phyloP scores from a whole-genome alignment of 2,113 vertebrate genomes.

The Ciconia maguari region DNA sequence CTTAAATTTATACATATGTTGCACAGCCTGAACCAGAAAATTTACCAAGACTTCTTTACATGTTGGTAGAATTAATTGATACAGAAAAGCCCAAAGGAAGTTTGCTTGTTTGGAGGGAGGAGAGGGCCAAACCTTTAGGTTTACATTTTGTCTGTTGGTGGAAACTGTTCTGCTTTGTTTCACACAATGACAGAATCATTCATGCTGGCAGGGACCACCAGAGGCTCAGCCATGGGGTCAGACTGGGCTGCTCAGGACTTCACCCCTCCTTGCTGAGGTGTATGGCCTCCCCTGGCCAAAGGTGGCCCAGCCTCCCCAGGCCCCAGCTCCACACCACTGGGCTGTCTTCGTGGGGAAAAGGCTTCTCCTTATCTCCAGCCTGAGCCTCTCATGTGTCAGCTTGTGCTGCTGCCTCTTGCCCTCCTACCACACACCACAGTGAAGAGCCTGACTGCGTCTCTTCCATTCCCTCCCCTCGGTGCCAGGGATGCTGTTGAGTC shows the following conservation, averaged over 20 bases:
- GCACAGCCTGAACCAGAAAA: not conserved
- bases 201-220: not conserved
- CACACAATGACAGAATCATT: not conserved
- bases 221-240: not conserved
- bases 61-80: not conserved
- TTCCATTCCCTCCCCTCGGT: not conserved
- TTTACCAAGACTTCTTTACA: not conserved
- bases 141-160: not conserved
- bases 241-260: not conserved
- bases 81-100: not conserved
- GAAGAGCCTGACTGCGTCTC: not conserved
- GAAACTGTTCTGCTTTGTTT: not conserved
- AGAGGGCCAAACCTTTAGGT: not conserved
- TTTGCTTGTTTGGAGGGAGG: not conserved
- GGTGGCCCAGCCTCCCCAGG: not conserved
- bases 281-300: not conserved
- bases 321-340: fast-evolving
- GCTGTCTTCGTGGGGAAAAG: fast-evolving
- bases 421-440: not conserved
- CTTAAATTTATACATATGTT: not conserved
- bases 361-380: not conserved
- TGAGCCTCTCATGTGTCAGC: not conserved
- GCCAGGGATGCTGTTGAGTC: not conserved
- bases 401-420: not conserved
- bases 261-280: fast-evolving